Conservation (phyloP, 2,888 invertebrate genomes). For the Synergus gifuensis region DNA sequence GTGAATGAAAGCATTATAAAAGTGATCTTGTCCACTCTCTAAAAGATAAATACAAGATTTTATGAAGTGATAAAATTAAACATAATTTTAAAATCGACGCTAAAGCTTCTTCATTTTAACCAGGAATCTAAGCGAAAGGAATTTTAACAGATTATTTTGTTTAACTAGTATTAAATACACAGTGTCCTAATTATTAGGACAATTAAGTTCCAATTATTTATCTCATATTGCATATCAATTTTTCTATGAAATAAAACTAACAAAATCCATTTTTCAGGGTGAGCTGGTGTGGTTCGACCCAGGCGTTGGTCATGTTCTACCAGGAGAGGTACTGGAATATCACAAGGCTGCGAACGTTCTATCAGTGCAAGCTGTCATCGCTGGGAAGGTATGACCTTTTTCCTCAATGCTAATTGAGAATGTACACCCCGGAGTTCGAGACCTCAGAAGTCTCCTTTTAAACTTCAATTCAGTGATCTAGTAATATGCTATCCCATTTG, state of each 20-base stretch:
- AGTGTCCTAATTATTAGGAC: too few species aligned
- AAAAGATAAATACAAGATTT: too few species aligned
- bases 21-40: too few species aligned
- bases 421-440: neutral
- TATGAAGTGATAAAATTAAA: too few species aligned
- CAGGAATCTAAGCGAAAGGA: too few species aligned
- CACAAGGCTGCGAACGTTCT: constrained; percentile 94
- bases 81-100: too few species aligned
- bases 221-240: neutral
- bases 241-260: neutral
- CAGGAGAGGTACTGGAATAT: constrained; percentile 93
- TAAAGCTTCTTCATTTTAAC: too few species aligned
- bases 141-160: too few species aligned
- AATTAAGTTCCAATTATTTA: too few species aligned
- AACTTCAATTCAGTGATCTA: neutral
- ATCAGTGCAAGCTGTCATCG: constrained; percentile 92
- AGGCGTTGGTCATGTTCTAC: constrained; percentile 92
- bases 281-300: constrained; percentile 97
- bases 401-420: neutral
- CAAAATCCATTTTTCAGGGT: constrained; percentile 78
- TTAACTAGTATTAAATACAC: too few species aligned
- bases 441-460: neutral
- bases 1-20: too few species aligned
- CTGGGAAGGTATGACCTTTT: constrained; percentile 85
- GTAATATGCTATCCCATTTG: constrained; percentile 19